Conservation (phyloP, 2,888 invertebrate genomes). For the Pterostichus madidus region DNA sequence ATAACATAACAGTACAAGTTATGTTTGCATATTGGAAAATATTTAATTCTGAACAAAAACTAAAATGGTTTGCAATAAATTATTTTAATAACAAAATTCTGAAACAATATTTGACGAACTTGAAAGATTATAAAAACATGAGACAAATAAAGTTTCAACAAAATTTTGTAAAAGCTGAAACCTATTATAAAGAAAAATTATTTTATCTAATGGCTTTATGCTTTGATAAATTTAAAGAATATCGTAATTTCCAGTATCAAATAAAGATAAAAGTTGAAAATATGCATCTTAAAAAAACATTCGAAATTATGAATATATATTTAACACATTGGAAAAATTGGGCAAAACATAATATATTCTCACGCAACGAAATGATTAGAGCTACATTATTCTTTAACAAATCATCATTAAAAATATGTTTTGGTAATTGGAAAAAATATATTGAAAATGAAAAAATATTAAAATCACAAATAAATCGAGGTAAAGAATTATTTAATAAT, state of each 20-base stretch:
- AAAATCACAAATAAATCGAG: constrained; percentile 68
- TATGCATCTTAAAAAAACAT: constrained; percentile 6
- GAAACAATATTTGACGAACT: constrained; percentile 65
- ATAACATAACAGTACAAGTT: background rate
- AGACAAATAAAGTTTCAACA: constrained; percentile 57
- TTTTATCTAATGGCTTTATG: constrained; percentile 36
- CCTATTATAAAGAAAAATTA: constrained; percentile 47
- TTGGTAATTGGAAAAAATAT: constrained; percentile 67
- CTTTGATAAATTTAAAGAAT: constrained; percentile 68
- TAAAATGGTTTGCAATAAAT: constrained; percentile 38
- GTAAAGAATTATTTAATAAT: constrained; percentile 70
- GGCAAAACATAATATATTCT: constrained; percentile 59
- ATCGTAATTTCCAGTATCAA: constrained; percentile 15
- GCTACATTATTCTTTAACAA: constrained; percentile 46
- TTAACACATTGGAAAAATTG: constrained; percentile 51
- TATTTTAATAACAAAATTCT: constrained; percentile 67
- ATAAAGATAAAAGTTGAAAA: constrained; percentile 25
- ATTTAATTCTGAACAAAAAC: constrained; percentile 11
- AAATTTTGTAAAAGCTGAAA: constrained; percentile 53
- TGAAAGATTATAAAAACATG: constrained; percentile 64
- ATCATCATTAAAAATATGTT: constrained; percentile 61
- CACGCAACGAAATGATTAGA: constrained; percentile 58
- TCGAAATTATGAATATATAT: constrained; percentile 16
- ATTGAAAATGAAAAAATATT: constrained; percentile 67
- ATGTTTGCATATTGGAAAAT: constrained; percentile 36